Percentiles rank a stretch among this genome's conserved stretches.
Conservation (phyloP, 2,797 vertebrate species). For the Xenops minutus region DNA sequence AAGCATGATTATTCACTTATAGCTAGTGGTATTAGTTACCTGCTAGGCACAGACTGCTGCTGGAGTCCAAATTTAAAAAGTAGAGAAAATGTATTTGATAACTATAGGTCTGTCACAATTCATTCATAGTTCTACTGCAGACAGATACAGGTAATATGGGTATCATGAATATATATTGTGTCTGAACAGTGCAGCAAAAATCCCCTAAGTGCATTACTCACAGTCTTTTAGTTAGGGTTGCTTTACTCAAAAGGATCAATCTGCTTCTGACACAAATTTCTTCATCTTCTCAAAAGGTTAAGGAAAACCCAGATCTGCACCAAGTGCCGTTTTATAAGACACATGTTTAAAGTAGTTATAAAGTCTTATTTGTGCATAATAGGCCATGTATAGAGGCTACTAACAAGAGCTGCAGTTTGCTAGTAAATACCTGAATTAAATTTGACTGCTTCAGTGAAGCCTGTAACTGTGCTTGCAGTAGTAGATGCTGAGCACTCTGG, state of each 20-base stretch:
- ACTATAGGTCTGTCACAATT: neutral
- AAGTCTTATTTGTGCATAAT: neutral
- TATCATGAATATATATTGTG: neutral
- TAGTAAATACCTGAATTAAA: neutral
- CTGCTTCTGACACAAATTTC: neutral
- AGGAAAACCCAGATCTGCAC: neutral
- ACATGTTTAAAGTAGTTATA: neutral
- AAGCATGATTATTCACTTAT: neutral
- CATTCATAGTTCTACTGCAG: neutral
- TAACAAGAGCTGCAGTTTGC: neutral
- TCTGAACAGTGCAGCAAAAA: neutral
- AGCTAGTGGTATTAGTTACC: neutral
- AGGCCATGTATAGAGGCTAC: neutral
- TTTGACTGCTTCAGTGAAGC: neutral
- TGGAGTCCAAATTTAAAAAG: neutral
- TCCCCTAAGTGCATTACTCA: neutral
- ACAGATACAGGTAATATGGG: neutral
- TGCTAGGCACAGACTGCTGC: neutral
- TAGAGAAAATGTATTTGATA: neutral
- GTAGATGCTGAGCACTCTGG: constrained; percentile 20
- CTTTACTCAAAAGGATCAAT: neutral
- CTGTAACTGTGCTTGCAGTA: neutral
- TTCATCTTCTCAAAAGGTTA: neutral
- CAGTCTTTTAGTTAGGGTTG: neutral
- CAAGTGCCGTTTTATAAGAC: neutral